phyloP scores from a whole-genome alignment of 2,797 vertebrate genomes.

The Diglossa cyanea region DNA sequence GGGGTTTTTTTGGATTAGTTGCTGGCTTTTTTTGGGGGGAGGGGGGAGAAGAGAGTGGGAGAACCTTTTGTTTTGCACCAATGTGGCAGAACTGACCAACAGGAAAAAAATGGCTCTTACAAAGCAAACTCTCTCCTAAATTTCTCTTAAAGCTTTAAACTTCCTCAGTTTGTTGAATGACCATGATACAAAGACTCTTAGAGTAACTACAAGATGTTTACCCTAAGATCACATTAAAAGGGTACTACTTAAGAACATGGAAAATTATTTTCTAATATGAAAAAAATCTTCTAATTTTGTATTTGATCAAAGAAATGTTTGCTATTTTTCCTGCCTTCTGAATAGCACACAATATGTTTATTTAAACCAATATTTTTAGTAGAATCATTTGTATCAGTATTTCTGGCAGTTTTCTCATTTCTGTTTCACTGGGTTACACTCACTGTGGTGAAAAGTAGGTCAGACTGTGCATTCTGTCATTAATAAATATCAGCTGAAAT shows the following conservation, averaged over 20 bases:
- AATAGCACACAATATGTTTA: background rate
- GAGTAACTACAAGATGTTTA: background rate
- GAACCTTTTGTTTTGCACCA: background rate
- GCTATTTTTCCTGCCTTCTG: background rate
- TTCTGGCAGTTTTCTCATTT: background rate
- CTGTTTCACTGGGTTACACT: background rate
- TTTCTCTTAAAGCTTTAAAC: background rate
- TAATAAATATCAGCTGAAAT: constrained; percentile 18
- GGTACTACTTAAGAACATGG: background rate
- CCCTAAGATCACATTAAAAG: background rate
- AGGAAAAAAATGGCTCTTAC: background rate
- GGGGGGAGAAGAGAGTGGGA: rapidly evolving
- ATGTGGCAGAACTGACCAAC: background rate
- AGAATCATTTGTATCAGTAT: background rate
- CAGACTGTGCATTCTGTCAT: background rate
- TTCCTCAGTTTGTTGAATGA: background rate
- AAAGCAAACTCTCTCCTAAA: background rate
- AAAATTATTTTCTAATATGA: background rate
- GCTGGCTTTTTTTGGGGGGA: background rate
- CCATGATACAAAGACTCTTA: rapidly evolving
- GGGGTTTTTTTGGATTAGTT: rapidly evolving
- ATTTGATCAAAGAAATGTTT: background rate
- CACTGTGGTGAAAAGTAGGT: constrained; percentile 22
- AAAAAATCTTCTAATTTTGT: background rate
- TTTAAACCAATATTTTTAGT: background rate